phyloP scores from a whole-genome alignment of 2,888 invertebrate species.

The Diloba caeruleocephala region DNA sequence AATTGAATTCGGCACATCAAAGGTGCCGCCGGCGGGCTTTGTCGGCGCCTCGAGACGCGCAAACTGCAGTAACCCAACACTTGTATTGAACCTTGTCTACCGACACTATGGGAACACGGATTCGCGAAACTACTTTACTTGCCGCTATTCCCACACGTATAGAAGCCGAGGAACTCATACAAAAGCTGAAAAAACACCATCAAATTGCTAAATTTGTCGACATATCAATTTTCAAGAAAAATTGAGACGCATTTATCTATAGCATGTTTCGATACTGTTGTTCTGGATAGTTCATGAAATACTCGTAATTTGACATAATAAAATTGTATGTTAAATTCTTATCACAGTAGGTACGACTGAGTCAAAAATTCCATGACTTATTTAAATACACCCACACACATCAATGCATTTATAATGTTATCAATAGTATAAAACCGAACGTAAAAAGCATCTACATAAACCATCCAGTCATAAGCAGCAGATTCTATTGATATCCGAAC shows the following conservation, averaged over 20 bases:
- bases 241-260: not conserved
- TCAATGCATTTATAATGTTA: constrained; percentile 46
- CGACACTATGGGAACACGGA: constrained; percentile 35
- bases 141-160: constrained; percentile 65
- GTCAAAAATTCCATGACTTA: constrained; percentile 60
- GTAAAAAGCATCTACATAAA: constrained; percentile 40
- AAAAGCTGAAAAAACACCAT: constrained; percentile 64
- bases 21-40: constrained; percentile 81
- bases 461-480: constrained; percentile 29
- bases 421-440: constrained; percentile 47
- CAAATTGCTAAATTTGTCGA: constrained; percentile 52
- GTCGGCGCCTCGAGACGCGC: constrained; percentile 75
- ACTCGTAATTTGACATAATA: constrained; percentile 4
- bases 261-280: constrained; percentile 1
- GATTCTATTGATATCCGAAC: constrained; percentile 24
- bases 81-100: constrained; percentile 68
- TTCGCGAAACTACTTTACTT: constrained; percentile 68
- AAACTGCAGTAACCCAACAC: constrained; percentile 78
- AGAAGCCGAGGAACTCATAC: constrained; percentile 41
- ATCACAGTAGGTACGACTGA: constrained; percentile 49
- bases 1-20: constrained; percentile 88
- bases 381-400: constrained; percentile 48
- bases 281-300: constrained; percentile 3
- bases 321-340: constrained; percentile 38
- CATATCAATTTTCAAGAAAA: constrained; percentile 65